Percentiles rank a stretch among this genome's conserved stretches.
These are phyloP conservation scores for Ashinkailepas kermadecensis DNA, from an alignment of 2,888 invertebrate species.

Conservation along the genomic window DNA sequence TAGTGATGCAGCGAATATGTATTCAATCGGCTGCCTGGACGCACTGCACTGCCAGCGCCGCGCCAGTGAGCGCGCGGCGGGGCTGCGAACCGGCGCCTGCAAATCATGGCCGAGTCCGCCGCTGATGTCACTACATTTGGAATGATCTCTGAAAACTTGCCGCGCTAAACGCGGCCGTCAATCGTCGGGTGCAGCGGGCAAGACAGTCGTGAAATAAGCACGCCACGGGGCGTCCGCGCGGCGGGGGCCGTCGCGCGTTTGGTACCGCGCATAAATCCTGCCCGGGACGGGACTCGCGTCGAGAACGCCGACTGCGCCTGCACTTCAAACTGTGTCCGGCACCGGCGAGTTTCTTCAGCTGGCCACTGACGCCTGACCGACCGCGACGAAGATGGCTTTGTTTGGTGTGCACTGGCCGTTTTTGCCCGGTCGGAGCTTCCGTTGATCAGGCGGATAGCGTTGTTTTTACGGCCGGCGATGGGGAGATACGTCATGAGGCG, in stretches of 20 bases:
- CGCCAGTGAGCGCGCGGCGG: no score
- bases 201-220: background rate
- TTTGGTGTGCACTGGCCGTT: background rate
- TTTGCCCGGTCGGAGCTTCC: background rate
- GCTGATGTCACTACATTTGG: background rate
- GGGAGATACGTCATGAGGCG: background rate
- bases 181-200: background rate
- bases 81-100: background rate
- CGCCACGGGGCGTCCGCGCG: background rate
- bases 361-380: background rate
- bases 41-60: no score
- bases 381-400: background rate
- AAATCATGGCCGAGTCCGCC: background rate
- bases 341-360: no score
- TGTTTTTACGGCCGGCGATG: constrained; percentile 7
- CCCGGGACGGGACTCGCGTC: background rate
- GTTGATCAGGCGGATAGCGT: background rate
- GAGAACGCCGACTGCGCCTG: background rate
- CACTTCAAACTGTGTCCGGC: no score
- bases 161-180: background rate
- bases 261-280: background rate
- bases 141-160: background rate
- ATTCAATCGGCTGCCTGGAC: background rate
- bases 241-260: background rate
- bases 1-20: background rate